Conservation (phyloP, 2,113 vertebrate genomes). For the Xiphophorus maculatus region DNA sequence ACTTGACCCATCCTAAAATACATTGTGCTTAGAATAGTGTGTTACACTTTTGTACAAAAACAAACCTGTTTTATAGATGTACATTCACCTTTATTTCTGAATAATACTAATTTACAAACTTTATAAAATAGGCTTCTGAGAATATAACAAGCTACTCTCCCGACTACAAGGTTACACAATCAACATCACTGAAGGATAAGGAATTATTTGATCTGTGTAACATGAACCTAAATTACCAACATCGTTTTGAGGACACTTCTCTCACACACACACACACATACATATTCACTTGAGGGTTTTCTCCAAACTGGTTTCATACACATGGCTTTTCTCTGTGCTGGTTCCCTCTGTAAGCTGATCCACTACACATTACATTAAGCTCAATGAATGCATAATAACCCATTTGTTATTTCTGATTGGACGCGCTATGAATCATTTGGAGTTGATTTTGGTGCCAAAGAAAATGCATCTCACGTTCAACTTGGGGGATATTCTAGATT, state of each 20-base stretch:
- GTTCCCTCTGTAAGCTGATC: constrained; percentile 40
- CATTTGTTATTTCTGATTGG: constrained; percentile 42
- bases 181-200: constrained; percentile 57
- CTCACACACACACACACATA: constrained; percentile 16
- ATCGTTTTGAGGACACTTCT: constrained; percentile 22
- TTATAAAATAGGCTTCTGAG: constrained; percentile 72
- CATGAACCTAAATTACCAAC: constrained; percentile 28
- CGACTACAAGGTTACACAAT: constrained; percentile 54
- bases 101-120: constrained; percentile 73
- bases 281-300: constrained; percentile 31
- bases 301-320: constrained; percentile 43
- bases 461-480: constrained; percentile 35
- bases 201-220: constrained; percentile 22
- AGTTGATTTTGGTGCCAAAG: constrained; percentile 31
- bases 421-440: constrained; percentile 7
- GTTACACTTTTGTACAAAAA: constrained; percentile 70
- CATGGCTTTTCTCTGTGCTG: constrained; percentile 75
- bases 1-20: constrained; percentile 56
- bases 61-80: constrained; percentile 74
- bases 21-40: constrained; percentile 78
- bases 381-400: constrained; percentile 10
- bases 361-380: constrained; percentile 18
- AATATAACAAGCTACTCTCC: constrained; percentile 68
- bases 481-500: constrained; percentile 49
- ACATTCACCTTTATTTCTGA: constrained; percentile 75